These are phyloP conservation scores for Pterobdella sp. DNA, from an alignment of 2,888 invertebrate species.

Conservation along the genomic window DNA sequence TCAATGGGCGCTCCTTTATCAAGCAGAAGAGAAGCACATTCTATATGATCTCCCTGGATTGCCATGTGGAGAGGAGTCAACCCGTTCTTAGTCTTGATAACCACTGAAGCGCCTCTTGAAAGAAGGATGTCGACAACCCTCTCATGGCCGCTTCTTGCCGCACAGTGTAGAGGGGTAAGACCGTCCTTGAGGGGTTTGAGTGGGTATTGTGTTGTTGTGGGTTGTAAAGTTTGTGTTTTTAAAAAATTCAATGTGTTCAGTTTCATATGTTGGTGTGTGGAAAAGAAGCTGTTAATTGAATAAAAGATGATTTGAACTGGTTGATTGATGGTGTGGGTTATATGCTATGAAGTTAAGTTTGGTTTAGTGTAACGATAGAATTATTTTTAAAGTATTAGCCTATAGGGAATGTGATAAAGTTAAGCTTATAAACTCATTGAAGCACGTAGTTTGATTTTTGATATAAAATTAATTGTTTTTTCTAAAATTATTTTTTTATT, in stretches of 20 bases:
- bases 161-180: slow-evolving; percentile 37
- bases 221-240: too few relatives aligned
- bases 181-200: slow-evolving; percentile 31
- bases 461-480: too few relatives aligned
- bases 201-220: neutral
- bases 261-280: neutral
- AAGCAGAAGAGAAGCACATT: slow-evolving; percentile 85
- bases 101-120: slow-evolving; percentile 93
- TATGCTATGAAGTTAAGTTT: too few relatives aligned
- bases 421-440: too few relatives aligned
- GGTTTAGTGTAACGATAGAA: too few relatives aligned
- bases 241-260: neutral
- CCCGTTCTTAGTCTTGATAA: slow-evolving; percentile 95
- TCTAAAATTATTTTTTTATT: too few relatives aligned
- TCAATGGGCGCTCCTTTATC: slow-evolving; percentile 91
- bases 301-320: neutral
- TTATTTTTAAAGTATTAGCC: too few relatives aligned
- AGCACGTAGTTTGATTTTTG: too few relatives aligned
- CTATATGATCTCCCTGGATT: slow-evolving; percentile 97
- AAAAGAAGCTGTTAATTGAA: neutral
- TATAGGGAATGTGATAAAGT: too few relatives aligned
- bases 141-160: slow-evolving; percentile 82
- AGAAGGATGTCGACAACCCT: slow-evolving; percentile 85
- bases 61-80: slow-evolving; percentile 97
- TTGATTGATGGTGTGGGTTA: neutral